Conservation (phyloP, 2,113 vertebrate genomes). For the Lamprologus speciosus region DNA sequence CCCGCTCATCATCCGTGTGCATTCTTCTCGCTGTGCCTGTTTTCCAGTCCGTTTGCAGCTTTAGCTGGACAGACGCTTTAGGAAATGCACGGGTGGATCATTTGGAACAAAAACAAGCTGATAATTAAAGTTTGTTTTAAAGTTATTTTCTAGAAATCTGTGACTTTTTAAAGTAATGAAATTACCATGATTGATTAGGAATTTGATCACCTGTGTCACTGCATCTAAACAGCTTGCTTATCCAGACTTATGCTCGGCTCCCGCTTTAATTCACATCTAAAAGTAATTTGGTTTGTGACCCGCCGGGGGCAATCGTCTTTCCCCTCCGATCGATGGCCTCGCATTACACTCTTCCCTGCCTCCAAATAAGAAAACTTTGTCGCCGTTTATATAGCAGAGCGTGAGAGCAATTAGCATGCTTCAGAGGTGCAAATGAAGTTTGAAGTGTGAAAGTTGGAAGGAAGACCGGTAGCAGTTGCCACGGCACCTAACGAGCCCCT, state of each 20-base stretch:
- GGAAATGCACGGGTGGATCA: neutral
- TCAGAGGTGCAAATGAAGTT: slow-evolving; percentile 44
- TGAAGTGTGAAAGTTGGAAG: neutral
- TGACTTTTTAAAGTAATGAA: neutral
- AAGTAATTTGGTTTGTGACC: slow-evolving; percentile 27
- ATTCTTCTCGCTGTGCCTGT: neutral
- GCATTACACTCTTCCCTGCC: slow-evolving; percentile 1
- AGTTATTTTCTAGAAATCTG: neutral
- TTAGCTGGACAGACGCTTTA: neutral
- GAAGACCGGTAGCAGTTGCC: neutral
- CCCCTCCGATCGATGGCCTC: slow-evolving; percentile 21
- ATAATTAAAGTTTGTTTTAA: neutral
- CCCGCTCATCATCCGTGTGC: neutral
- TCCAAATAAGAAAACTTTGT: slow-evolving; percentile 48
- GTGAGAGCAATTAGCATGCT: slow-evolving; percentile 30
- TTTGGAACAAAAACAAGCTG: neutral
- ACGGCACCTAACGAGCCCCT: neutral
- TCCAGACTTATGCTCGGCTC: neutral
- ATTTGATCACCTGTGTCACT: neutral
- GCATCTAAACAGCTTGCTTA: neutral
- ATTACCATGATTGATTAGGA: neutral
- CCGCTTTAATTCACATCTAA: slow-evolving; percentile 1
- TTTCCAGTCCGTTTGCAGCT: neutral
- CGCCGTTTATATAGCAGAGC: slow-evolving; percentile 1
- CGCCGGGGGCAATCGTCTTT: slow-evolving; percentile 9